These are phyloP conservation scores for Anthonomus grandis DNA, from an alignment of 1,140 invertebrate genomes.

Conservation along the genomic window DNA sequence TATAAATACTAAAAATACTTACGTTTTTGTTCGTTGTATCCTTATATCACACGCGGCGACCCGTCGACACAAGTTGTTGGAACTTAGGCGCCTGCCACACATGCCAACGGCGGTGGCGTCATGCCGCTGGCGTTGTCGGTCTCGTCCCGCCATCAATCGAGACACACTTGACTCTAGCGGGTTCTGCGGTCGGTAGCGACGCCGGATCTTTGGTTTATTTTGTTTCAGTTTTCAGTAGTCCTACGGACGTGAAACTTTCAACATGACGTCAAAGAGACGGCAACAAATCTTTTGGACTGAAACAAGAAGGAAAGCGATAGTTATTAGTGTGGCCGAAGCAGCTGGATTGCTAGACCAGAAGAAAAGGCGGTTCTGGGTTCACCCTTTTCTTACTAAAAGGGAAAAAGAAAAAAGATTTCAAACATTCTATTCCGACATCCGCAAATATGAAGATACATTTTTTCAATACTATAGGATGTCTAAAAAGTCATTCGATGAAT, in stretches of 20 bases:
- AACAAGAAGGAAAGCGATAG: too few relatives aligned
- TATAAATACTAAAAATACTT: too few relatives aligned
- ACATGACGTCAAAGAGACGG: not conserved
- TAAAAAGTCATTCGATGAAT: not conserved
- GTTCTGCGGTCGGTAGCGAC: too few relatives aligned
- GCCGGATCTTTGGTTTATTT: too few relatives aligned
- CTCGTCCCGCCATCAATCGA: too few relatives aligned
- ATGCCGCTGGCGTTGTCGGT: too few relatives aligned
- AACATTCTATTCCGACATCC: not conserved
- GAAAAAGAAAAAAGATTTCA: not conserved
- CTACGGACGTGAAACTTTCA: not conserved
- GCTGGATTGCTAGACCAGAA: not conserved
- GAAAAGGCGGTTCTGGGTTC: not conserved
- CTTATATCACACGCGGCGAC: too few relatives aligned
- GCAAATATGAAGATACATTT: not conserved
- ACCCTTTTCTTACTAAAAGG: not conserved
- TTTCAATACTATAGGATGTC: not conserved
- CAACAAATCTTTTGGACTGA: not conserved
- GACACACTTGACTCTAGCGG: too few relatives aligned
- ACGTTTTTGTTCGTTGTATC: too few relatives aligned
- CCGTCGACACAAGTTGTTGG: too few relatives aligned
- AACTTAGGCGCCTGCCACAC: too few relatives aligned
- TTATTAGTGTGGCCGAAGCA: not conserved
- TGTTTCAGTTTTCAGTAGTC: not conserved
- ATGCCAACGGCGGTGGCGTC: too few relatives aligned